Conservation (phyloP, 2,113 vertebrate species). For the Salvator merianae region DNA sequence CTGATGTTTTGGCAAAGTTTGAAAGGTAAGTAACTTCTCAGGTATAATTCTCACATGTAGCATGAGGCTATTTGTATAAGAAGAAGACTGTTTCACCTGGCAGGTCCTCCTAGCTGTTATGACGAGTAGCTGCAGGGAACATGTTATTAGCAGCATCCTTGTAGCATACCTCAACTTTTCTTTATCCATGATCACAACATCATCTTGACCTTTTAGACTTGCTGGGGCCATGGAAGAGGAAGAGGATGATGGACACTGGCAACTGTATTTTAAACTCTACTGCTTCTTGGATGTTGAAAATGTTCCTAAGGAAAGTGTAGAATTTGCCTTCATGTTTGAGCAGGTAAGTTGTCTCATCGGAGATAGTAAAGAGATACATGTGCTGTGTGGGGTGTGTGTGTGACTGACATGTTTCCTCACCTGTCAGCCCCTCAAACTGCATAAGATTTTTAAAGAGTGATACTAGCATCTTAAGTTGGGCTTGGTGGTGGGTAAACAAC, state of each 20-base stretch:
- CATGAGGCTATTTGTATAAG: neutral
- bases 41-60: neutral
- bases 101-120: neutral
- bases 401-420: too few species aligned
- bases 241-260: slow-evolving; percentile 85
- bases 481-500: too few species aligned
- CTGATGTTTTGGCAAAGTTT: slow-evolving; percentile 77
- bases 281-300: slow-evolving; percentile 92
- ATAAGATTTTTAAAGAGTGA: too few species aligned
- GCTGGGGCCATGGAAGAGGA: slow-evolving; percentile 83
- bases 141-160: neutral
- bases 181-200: neutral
- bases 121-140: too few species aligned
- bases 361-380: neutral
- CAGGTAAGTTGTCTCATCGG: slow-evolving; percentile 74
- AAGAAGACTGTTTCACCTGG: neutral
- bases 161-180: neutral
- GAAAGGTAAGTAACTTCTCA: slow-evolving; percentile 66
- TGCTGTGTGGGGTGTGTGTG: neutral
- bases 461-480: too few species aligned
- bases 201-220: slow-evolving; percentile 69
- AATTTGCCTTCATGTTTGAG: slow-evolving; percentile 96
- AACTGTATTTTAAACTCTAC: slow-evolving; percentile 93
- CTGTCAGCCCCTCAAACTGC: too few species aligned
- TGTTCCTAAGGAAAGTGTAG: slow-evolving; percentile 89